phyloP scores from a whole-genome alignment of 2,797 vertebrate species.

The Chelon labrosus region DNA sequence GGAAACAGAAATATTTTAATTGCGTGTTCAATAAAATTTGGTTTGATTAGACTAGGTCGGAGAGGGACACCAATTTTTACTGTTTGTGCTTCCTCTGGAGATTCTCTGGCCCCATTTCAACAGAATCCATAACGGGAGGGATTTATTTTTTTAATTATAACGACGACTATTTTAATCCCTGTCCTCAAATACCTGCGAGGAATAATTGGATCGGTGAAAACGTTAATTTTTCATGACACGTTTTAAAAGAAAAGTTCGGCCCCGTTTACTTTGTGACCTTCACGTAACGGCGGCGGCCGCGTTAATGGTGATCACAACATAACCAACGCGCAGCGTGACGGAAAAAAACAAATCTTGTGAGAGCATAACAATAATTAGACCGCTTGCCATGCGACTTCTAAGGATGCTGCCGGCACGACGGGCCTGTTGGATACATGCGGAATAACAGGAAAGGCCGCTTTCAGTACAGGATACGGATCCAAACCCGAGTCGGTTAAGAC shows the following conservation, averaged over 20 bases:
- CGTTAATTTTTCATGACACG: constrained; percentile 1
- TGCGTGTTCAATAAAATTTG: constrained; percentile 13
- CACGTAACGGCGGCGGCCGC: constrained; percentile 7
- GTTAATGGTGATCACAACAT: neutral
- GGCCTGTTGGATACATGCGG: constrained; percentile 18
- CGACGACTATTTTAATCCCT: constrained; percentile 57
- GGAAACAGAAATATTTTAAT: constrained; percentile 40
- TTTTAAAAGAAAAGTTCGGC: neutral
- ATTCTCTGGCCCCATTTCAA: constrained; percentile 55
- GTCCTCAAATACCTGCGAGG: constrained; percentile 46
- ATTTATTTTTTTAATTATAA: constrained; percentile 60
- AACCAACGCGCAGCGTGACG: neutral
- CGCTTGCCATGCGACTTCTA: neutral
- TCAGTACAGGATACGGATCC: constrained; percentile 64
- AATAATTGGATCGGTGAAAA: constrained; percentile 56
- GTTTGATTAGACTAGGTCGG: neutral
- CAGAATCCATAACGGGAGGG: constrained; percentile 21
- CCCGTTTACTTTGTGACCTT: constrained; percentile 40
- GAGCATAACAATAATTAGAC: neutral
- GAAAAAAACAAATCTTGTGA: neutral
- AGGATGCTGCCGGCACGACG: constrained; percentile 8
- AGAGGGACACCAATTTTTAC: constrained; percentile 24
- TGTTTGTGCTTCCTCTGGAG: constrained; percentile 47
- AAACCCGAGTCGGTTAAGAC: constrained; percentile 42
- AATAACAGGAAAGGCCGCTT: constrained; percentile 74